Base-by-base conservation (phyloP, 2,113 vertebrate species). In the Ibidorhyncha struthersii region DNA sequence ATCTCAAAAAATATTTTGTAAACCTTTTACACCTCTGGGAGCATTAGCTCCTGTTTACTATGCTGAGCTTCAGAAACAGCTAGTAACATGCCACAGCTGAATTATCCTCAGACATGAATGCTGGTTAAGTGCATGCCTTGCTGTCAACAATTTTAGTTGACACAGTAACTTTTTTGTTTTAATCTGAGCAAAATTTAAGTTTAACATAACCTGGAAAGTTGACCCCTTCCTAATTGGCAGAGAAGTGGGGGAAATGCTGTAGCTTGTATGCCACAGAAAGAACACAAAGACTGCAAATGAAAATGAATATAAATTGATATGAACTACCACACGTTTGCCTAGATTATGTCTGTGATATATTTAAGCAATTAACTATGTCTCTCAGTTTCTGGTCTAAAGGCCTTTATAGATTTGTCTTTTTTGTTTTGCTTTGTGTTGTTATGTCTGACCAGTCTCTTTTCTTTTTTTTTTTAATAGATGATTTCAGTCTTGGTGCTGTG, bases 171-270 rank as follows among this genome's bases (percentile, higher is more conserved):
- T 53, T 29, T 55, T 36, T 29, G 69, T 62, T 96, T 93, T 67
- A 53, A 73, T 79, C 87, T 85, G 65, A 95, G 81, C 66, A 94
- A 96, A 86, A 70, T 50, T 86, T 63, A 84, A 88, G 45, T 97
- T 92, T 86, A 90, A 92, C 69, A 81, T 73, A 97, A 61, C 89
- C 95, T 95, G 59, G 50, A 69, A 94, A 89, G 56, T 45, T 96
- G 89, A 95, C 89, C 78, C 77, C 26, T 76, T 96, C 63, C 56
- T 97, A 81, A 94, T 95, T 96, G 91, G 84, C 91, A 78, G 77
- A 27, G 80, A 34, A 94, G 49, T 45, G 70, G 93, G 65, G 22
- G 76, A 95, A 93, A 58, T 74, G 45, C 38, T 61, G n/a, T 82
- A 87, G 32, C 36, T 82, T 93, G 40, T 71, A 86, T 84, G 8